Percentiles rank a stretch among this genome's conserved stretches.
phyloP scores from a whole-genome alignment of 1,140 invertebrate species.

The Lordiphosa mommai region DNA sequence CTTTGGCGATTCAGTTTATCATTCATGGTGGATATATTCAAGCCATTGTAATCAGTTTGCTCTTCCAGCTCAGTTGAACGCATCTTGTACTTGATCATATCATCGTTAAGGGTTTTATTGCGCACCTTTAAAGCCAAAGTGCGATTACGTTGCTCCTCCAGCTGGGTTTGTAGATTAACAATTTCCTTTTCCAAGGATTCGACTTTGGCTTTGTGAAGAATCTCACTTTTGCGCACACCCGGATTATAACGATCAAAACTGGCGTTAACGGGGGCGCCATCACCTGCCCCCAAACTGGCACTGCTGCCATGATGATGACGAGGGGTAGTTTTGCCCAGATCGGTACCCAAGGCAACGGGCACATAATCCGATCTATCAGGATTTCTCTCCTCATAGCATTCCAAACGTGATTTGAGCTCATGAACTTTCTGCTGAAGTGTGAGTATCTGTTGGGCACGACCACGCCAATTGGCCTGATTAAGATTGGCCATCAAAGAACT shows the following conservation, averaged over 20 bases:
- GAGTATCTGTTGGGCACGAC: conserved; percentile 86
- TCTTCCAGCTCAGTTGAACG: conserved; percentile 53
- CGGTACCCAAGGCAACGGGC: conserved; percentile 39
- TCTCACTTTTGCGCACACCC: conserved; percentile 65
- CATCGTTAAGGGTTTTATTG: conserved; percentile 73
- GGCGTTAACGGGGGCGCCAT: conserved; percentile 32
- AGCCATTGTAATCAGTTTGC: conserved; percentile 56
- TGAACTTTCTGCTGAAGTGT: conserved; percentile 84
- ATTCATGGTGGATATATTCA: conserved; percentile 50
- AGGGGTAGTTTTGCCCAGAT: conserved; percentile 24
- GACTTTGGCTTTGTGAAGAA: conserved; percentile 80
- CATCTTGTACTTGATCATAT: conserved; percentile 56
- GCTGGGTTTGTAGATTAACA: conserved; percentile 77
- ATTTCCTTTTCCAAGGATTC: conserved; percentile 82
- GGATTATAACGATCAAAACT: conserved; percentile 65
- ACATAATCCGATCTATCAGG: conserved; percentile 41
- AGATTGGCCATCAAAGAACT: conserved; percentile 62
- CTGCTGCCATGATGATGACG: conserved; percentile 10
- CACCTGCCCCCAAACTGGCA: conserved; percentile 37
- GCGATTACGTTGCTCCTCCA: conserved; percentile 77
- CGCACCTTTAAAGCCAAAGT: conserved; percentile 65
- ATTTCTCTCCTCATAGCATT: conserved; percentile 56
- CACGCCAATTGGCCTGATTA: conserved; percentile 83
- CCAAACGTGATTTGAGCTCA: conserved; percentile 84
- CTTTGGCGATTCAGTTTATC: conserved; percentile 59